Evolutionary conservation across 2,888 invertebrate genomes (phyloP).

Genomic region (Agapetus fuscipes): DNA sequence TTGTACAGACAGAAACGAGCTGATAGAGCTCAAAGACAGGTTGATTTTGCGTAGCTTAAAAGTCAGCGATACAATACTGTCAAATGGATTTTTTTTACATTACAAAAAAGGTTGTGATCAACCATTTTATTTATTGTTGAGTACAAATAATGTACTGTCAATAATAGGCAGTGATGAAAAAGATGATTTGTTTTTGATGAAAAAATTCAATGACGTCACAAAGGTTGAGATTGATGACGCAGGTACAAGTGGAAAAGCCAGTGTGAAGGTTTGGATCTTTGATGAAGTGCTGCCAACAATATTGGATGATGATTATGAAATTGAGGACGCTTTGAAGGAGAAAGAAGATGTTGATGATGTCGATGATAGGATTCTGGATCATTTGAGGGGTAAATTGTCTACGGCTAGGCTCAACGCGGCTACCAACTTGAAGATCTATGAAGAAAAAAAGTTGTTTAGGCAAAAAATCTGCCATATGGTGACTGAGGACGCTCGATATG

Average conservation of each 20-base stretch:
- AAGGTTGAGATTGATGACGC: slow-evolving; percentile 11
- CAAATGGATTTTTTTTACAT: no score
- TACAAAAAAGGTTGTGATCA: not conserved
- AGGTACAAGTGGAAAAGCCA: slow-evolving; percentile 5
- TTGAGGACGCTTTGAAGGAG: slow-evolving; percentile 1
- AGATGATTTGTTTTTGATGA: slow-evolving; percentile 3
- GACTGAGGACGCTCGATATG: slow-evolving; percentile 9
- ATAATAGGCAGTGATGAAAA: slow-evolving; percentile 4
- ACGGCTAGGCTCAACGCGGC: slow-evolving; percentile 16
- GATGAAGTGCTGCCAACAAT: slow-evolving; percentile 15
- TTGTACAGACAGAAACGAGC: slow-evolving; percentile 11
- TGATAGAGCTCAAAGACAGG: slow-evolving; percentile 15
- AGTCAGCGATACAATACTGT: no score
- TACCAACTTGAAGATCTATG: slow-evolving; percentile 4
- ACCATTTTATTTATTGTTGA: not conserved
- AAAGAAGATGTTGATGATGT: slow-evolving; percentile 1
- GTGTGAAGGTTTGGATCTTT: slow-evolving; percentile 11
- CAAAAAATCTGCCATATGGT: slow-evolving; percentile 9
- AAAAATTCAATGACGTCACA: slow-evolving; percentile 10
- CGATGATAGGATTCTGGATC: slow-evolving; percentile 10
- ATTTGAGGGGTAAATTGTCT: slow-evolving; percentile 11
- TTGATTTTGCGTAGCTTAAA: slow-evolving; percentile 1
- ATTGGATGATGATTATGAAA: slow-evolving; percentile 6
- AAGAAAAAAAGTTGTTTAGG: slow-evolving; percentile 12
- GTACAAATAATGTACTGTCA: not conserved